Base-by-base conservation (phyloP, 2,113 vertebrate species). In the Rynchops niger region DNA sequence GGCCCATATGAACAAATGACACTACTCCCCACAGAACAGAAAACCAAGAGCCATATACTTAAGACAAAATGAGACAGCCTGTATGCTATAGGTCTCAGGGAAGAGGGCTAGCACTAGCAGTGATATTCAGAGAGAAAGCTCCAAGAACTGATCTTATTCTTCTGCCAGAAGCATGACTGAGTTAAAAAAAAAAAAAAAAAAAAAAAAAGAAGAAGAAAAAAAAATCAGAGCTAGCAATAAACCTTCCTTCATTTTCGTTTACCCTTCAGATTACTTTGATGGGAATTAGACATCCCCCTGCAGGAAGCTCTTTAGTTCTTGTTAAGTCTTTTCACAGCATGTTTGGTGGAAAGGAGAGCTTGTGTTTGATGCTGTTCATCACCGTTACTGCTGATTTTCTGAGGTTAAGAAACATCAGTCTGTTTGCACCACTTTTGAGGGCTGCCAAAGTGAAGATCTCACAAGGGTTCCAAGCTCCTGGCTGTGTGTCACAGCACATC, bases 231-330 rank as follows among this genome's bases (percentile, higher is more conserved):
- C 62, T 21, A 79, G 62, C 93, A 93, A 93, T 92, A 97, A 98
- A 95, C 94, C 91, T 96, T 95, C 70, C 56, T 58, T 97, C 87
- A 83, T 95, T 97, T 97, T 97, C 94, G 74, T 71, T 82, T 95
- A 86, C 85, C 82, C 81, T 89, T 92, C 90, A 96, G 77, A 96
- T 97, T 85, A 97, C 96, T 98, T 98, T 97, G 96, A 97, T 97
- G 97, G 93, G 97, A 97, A 98, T 98, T 98, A 98, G 97, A 98
- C 97, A 96, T 95, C 97, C 95, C 97, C 97, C 98, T 98, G 97
- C 97, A 97, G 97, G 91, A 97, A 95, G 66, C 78, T 96, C 95
- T 96, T 98, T 96, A 97, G 96, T 91, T 97, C 96, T 81, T 94
- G 96, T 90, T 97, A 97, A 97, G 94, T 87, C 95, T 90, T 97